Base-by-base conservation (phyloP, 2,888 invertebrate genomes). In the Cyrtodaria siliqua region DNA sequence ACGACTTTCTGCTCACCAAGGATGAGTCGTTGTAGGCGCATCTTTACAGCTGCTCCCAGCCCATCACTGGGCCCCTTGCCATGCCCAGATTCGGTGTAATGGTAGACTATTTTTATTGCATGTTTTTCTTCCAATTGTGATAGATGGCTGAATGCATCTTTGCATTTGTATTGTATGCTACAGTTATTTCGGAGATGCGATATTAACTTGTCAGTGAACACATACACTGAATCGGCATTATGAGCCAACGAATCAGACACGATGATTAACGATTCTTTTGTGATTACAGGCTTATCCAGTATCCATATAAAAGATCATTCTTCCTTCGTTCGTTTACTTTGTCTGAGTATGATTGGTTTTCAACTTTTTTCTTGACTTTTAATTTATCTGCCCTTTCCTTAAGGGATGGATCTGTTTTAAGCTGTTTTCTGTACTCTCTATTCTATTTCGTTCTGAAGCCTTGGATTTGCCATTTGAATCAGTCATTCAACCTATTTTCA, bases 51-150 rank as follows among this genome's bases (percentile, higher is more conserved):
- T n/a, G n/a, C n/a, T n/a, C n/a, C n/a, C n/a, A n/a, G n/a, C n/a
- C 73, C 67, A 62, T 67, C 73, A 62, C 62, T 59, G 1, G 63
- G 69, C 0, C 74, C 69, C 20, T 76, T 70, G 8, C 61, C 70
- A 40, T 70, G 60, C 0, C 69, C 66, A 42, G 38, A 27, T 18
- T 75, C 75, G 18, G 75, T 70, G 24, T 23, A 76, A 53, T 76
- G 75, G n/a, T 76, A 70, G 0, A 76, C 27, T 3, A 70, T 20
- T 16, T 61, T n/a, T 6, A 76, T 66, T 23, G 20, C 14, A 49
- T 76, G 49, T 20, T 47, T 27, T 14, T 52, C 18, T 49, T 70
- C 70, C 6, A 76, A 38, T 3, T 24, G 23, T 4, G 14, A n/a
- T 6, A 76, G 14, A 26, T 76, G 57, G 8, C 42, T 23, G 55